These are phyloP conservation scores for Sylvilagus floridanus DNA, from an alignment of 2,797 vertebrate genomes.

Conservation along the genomic window DNA sequence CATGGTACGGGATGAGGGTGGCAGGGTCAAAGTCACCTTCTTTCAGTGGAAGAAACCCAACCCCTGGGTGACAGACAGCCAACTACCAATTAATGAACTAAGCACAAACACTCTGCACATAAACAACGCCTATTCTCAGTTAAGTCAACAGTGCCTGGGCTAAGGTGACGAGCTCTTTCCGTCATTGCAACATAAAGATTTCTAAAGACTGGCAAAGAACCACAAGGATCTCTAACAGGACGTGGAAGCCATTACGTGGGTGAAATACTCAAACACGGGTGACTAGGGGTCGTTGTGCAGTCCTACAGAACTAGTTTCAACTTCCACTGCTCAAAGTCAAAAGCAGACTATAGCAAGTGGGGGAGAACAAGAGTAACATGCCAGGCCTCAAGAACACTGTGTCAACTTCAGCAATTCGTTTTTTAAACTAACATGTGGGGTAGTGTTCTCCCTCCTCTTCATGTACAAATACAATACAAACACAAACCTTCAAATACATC, in stretches of 20 bases:
- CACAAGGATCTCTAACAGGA: constrained; percentile 49
- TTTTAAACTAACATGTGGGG: neutral
- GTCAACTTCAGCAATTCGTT: neutral
- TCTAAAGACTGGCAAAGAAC: constrained; percentile 28
- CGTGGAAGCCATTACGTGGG: neutral
- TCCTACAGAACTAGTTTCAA: neutral
- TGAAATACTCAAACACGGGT: neutral
- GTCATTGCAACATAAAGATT: neutral
- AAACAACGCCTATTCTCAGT: neutral
- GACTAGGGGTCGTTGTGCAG: neutral
- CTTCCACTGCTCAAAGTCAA: neutral
- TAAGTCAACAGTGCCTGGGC: neutral
- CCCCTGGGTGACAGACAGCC: neutral
- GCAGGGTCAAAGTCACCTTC: neutral
- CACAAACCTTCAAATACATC: neutral
- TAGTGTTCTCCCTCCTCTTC: constrained; percentile 30
- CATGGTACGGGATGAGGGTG: neutral
- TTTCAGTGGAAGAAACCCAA: neutral
- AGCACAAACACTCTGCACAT: neutral
- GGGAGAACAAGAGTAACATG: neutral
- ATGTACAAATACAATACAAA: constrained; percentile 10
- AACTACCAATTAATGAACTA: neutral
- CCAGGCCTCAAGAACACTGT: neutral
- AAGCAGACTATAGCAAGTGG: neutral
- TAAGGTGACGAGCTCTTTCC: neutral